Conservation (phyloP, 1,140 invertebrate species). For the Lycorma delicatula region DNA sequence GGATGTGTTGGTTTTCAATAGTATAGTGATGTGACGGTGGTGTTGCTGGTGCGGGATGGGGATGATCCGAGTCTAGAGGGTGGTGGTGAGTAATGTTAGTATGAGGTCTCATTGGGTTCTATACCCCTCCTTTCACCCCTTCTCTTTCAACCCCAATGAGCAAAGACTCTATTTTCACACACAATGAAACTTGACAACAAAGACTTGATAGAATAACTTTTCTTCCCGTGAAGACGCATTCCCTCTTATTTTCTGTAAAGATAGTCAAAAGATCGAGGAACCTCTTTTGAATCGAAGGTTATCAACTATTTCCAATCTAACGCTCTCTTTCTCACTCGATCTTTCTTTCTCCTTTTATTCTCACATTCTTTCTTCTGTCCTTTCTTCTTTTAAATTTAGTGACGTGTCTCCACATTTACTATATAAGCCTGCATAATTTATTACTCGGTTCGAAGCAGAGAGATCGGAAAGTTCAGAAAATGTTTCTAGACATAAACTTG, state of each 20-base stretch:
- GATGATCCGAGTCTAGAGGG: neutral
- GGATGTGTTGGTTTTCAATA: no score
- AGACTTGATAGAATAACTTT: constrained; percentile 14
- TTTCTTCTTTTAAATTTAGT: neutral
- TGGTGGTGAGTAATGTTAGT: neutral
- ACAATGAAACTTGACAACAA: constrained; percentile 11
- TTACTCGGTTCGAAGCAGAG: neutral
- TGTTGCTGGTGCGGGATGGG: neutral
- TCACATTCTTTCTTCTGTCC: neutral
- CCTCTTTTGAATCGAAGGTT: constrained; percentile 10
- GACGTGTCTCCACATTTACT: neutral
- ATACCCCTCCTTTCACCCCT: neutral
- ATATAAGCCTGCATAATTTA: constrained; percentile 1
- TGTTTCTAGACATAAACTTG: neutral
- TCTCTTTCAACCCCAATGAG: constrained; percentile 4
- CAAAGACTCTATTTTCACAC: constrained; percentile 15
- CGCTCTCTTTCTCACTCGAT: neutral
- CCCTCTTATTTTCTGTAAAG: constrained; percentile 12
- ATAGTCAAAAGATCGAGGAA: constrained; percentile 9
- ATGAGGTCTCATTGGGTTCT: constrained; percentile 1
- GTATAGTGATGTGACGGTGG: no score
- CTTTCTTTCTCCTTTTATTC: neutral
- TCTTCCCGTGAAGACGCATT: constrained; percentile 11
- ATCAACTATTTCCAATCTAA: constrained; percentile 13
- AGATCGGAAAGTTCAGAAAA: neutral